These are phyloP conservation scores for Camelus bactrianus DNA, from an alignment of 2,113 vertebrate species.

Conservation along the genomic window DNA sequence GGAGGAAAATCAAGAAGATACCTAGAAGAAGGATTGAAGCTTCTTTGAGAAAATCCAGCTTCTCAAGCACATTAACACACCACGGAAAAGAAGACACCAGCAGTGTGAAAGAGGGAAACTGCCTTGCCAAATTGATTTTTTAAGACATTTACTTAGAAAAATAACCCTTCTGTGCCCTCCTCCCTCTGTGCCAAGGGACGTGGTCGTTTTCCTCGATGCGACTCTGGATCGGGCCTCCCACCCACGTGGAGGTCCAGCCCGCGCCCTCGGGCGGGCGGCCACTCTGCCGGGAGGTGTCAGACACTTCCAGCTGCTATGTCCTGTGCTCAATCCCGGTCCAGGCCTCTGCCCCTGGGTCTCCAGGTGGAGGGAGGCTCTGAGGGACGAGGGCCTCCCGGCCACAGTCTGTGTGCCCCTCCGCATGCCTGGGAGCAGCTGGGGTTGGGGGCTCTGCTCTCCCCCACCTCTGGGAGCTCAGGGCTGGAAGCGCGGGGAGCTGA, in stretches of 20 bases:
- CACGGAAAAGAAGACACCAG: background rate
- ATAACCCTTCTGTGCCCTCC: background rate
- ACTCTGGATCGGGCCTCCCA: background rate
- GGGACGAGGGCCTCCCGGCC: background rate
- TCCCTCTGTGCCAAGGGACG: background rate
- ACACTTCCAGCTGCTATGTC: background rate
- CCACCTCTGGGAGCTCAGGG: constrained; percentile 86
- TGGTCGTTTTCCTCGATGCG: rapidly evolving
- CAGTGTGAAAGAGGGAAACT: too few species aligned
- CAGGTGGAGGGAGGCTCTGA: background rate
- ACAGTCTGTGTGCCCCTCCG: background rate
- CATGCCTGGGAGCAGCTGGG: background rate
- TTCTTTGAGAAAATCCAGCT: background rate
- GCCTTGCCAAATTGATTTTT: background rate
- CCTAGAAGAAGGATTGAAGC: background rate
- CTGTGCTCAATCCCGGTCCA: background rate
- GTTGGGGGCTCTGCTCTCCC: background rate
- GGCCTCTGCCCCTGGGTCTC: background rate
- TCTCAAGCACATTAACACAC: background rate
- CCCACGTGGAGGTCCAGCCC: background rate
- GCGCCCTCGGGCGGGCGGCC: rapidly evolving
- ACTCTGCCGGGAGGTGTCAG: background rate
- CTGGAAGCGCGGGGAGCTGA: constrained; percentile 94
- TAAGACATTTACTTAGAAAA: constrained; percentile 80
- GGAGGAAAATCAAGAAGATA: background rate